Evolutionary conservation across 2,888 invertebrate genomes (phyloP).

Genomic region (Siphonodentalium dalli): DNA sequence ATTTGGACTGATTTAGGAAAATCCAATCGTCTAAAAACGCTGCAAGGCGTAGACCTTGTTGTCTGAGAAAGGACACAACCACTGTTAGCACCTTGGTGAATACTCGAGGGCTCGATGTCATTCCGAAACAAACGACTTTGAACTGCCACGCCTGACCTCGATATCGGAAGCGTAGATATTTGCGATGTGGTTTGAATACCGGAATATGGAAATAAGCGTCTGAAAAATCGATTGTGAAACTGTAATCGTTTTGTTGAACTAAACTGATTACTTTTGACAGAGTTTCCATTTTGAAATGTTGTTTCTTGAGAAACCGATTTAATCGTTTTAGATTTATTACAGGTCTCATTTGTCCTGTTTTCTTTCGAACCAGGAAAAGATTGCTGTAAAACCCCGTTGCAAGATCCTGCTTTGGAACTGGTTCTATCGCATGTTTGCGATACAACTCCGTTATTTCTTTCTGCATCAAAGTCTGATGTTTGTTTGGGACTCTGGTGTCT

Average conservation of each 20-base stretch:
- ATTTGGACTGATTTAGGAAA: background rate
- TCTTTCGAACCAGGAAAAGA: slow-evolving; percentile 1
- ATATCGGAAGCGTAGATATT: background rate
- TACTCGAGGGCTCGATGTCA: background rate
- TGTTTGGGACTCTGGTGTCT: background rate
- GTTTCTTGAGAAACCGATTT: background rate
- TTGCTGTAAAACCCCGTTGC: background rate
- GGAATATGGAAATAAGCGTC: background rate
- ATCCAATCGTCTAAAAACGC: slow-evolving; percentile 6
- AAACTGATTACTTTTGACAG: too few species aligned
- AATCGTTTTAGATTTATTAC: background rate
- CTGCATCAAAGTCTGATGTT: background rate
- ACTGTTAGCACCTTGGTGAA: background rate
- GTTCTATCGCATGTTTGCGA: background rate
- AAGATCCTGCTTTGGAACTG: background rate
- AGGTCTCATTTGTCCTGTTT: too few species aligned
- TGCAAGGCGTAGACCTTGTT: background rate
- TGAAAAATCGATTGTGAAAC: background rate
- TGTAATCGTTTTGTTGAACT: too few species aligned
- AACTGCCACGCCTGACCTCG: background rate
- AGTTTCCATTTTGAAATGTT: background rate
- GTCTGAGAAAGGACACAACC: background rate
- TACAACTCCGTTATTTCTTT: background rate
- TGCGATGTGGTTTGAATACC: background rate
- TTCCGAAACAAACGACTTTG: too few species aligned